phyloP scores from a whole-genome alignment of 2,113 vertebrate genomes.

The Elgaria multicarinata region DNA sequence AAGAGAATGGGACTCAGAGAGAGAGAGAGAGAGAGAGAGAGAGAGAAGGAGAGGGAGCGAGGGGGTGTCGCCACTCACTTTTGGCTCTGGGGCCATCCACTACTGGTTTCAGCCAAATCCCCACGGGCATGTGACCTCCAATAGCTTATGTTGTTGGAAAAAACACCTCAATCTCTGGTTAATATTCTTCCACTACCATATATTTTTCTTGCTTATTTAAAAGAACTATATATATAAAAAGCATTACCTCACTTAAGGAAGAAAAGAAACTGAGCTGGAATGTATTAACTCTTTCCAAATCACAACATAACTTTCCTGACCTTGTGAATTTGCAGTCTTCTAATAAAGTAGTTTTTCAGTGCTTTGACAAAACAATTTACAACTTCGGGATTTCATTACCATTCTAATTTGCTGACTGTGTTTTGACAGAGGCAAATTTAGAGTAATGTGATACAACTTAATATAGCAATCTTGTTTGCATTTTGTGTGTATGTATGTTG shows the following conservation, averaged over 20 bases:
- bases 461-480: background rate
- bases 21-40: too few relatives aligned
- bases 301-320: background rate
- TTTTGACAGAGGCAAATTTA: constrained; percentile 39
- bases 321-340: background rate
- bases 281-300: background rate
- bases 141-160: background rate
- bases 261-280: background rate
- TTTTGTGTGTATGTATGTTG: background rate
- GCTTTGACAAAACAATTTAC: constrained; percentile 32
- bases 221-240: background rate
- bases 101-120: too few relatives aligned
- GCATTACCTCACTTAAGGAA: background rate
- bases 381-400: background rate
- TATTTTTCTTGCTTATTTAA: background rate
- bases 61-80: too few relatives aligned
- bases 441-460: constrained; percentile 20
- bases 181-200: background rate
- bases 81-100: too few relatives aligned
- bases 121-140: too few relatives aligned
- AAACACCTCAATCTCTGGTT: too few relatives aligned
- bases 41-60: too few relatives aligned
- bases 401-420: constrained; percentile 6
- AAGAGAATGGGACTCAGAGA: background rate
- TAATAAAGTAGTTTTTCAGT: constrained; percentile 3